Evolutionary conservation across 2,888 invertebrate species (phyloP), one percentile per base, ranked within the genome.

Genomic region (Athripsodes cinereus): DNA sequence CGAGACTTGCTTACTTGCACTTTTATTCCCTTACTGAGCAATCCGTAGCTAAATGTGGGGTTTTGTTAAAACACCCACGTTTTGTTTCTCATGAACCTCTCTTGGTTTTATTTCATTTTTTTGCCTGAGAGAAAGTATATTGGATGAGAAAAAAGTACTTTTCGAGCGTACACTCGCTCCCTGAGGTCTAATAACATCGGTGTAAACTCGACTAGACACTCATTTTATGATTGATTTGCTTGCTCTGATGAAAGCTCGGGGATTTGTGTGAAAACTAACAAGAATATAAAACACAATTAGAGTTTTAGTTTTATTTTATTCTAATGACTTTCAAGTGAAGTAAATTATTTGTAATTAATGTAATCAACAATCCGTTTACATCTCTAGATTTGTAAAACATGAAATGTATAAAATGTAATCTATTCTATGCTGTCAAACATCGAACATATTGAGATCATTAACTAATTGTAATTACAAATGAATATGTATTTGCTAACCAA

Each of bases 1-100:
- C 53, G 53, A 51, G 61, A 61, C 55, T 58, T 60, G 60, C 60
- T 52, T 54, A 58, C 60, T 60, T 60, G 58, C 61, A 55, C 52
- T 61, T 61, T 56, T 53, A 55, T 53, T 56, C 58, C 58, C 61
- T 58, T 40, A 52, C 53, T 52, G 34, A 57, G 40, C 58, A 40
- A 58, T 61, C 48, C 31, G 34, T 48, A 19, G 48, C 57, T 47
- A 18, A 40, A 40, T 16, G 13, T 40, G 26, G 26, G 10, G 55
- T 35, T 55, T 61, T 55, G 56, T 58, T 58, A 53, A 58, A 61
- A 55, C 58, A 58, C 22, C 52, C 55, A 58, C 60, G 60, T 51
- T 48, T 58, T 46, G 54, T 58, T 58, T 47, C 22, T 26, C 22
- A 21, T 40, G 40, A 40, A 40, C 40, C 40, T 40, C 26, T 26